Conservation (phyloP, 1,140 invertebrate genomes). For the Aricia agestis region DNA sequence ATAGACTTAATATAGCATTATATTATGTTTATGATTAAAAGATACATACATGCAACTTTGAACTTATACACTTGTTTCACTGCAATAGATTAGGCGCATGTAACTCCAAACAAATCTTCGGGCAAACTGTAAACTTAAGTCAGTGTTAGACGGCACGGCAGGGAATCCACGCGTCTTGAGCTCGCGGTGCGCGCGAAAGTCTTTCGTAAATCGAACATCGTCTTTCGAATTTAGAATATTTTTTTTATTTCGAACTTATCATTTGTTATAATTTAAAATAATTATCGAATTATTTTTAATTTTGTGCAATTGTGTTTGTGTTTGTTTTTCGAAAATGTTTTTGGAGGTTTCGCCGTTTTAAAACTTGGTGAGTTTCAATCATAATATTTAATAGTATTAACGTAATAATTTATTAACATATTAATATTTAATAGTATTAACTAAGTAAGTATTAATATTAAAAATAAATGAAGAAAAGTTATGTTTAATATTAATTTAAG, state of each 20-base stretch:
- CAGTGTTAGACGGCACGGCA: neutral
- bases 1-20: too few relatives aligned
- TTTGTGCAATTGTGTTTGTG: neutral
- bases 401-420: too few relatives aligned
- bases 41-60: too few relatives aligned
- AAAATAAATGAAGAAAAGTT: too few relatives aligned
- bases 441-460: too few relatives aligned
- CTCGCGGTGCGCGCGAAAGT: constrained; percentile 1
- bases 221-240: neutral
- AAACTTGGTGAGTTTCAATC: constrained; percentile 1
- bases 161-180: neutral
- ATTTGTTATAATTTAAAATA: neutral
- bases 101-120: neutral
- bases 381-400: neutral
- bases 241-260: neutral
- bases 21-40: too few relatives aligned
- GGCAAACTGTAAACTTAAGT: constrained; percentile 1
- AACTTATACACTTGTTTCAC: too few relatives aligned
- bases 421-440: too few relatives aligned
- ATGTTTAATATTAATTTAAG: too few relatives aligned
- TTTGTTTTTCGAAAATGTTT: neutral
- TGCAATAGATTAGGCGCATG: neutral
- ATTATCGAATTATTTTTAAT: neutral
- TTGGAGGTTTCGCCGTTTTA: neutral
- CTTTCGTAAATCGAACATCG: neutral